Evolutionary conservation across 2,113 vertebrate species (phyloP).

Genomic region (Polyodon spathula): DNA sequence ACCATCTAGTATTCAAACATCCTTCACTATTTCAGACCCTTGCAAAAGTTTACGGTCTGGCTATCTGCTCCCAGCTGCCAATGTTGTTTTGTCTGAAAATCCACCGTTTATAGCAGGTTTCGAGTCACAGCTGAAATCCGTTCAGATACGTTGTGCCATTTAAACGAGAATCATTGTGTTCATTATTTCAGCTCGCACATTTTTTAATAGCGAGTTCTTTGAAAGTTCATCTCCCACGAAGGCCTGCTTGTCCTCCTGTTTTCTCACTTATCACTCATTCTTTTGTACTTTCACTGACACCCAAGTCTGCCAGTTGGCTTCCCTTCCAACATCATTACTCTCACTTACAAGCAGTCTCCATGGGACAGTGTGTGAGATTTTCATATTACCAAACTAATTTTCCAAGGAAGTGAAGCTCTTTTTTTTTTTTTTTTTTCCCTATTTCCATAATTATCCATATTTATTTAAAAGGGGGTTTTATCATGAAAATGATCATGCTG

Average conservation of each 20-base stretch:
- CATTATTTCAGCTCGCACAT: conserved; percentile 6
- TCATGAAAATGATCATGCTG: no score
- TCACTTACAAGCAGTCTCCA: conserved; percentile 17
- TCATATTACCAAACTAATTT: conserved; percentile 2
- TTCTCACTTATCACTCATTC: conserved; percentile 17
- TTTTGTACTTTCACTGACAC: conserved; percentile 11
- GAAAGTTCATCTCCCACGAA: conserved; percentile 3
- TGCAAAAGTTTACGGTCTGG: neutral
- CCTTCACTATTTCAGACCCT: neutral
- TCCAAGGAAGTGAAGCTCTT: neutral
- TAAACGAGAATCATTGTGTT: neutral
- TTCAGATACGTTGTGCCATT: conserved; percentile 6
- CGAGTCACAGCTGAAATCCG: conserved; percentile 4
- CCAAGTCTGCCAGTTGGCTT: conserved; percentile 12
- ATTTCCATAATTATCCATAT: no score
- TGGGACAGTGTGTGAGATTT: neutral
- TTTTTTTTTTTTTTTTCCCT: no score
- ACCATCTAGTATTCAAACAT: neutral
- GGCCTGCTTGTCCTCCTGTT: conserved; percentile 9
- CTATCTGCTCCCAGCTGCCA: conserved; percentile 18
- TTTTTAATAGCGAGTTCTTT: conserved; percentile 4
- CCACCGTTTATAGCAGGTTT: conserved; percentile 1
- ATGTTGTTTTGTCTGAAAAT: conserved; percentile 15
- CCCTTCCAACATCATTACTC: conserved; percentile 17
- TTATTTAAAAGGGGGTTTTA: no score